Base-by-base conservation (phyloP, 1,140 invertebrate genomes). In the Brachionus paranguensis region DNA sequence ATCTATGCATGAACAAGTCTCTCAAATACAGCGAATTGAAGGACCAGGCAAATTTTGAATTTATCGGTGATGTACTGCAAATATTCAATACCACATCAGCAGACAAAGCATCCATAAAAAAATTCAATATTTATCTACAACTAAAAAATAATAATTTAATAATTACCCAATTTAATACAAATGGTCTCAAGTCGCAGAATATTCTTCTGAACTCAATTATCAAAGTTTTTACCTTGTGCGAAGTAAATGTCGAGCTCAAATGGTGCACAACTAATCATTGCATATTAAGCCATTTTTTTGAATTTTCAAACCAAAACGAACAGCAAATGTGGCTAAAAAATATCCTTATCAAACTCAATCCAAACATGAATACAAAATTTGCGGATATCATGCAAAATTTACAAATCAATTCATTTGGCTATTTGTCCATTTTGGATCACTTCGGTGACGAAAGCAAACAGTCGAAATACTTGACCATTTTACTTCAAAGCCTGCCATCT, bases 71-170 rank as follows among this genome's bases (percentile, higher is more conserved):
- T 24, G 68, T 43, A 43, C 8, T 72, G 4, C 68, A 41, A 41
- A 72, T 72, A 11, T 72, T 41, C 33, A 72, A 72, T 41, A 20
- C 43, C 0, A 68, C 65, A 33, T 68, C 68, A 72, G 8, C 68
- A 43, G 37, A 72, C 4, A 33, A 43, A 43, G 20, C 41, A 17
- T 43, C 68, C n/a, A 33, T 72, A 6, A 72, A 72, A 72, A 72
- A 72, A 72, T 12, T 43, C 11, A 20, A 37, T 7, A 20, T 43
- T 45, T 43, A 72, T 72, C 3, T 72, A 24, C 33, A 72, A 20
- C 10, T 72, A 45, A 72, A 72, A 72, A 72, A 72, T 45, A 17
- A 72, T 41, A 17, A 72, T 43, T 45, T 72, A 72, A 43, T 72
- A n/a, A 41, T 72, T 4, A 72, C 12, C 10, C 68, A 72, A 72